Evolutionary conservation across 2,888 invertebrate genomes (phyloP), one percentile per base, ranked within the genome.

Genomic region (Andrena fulva): DNA sequence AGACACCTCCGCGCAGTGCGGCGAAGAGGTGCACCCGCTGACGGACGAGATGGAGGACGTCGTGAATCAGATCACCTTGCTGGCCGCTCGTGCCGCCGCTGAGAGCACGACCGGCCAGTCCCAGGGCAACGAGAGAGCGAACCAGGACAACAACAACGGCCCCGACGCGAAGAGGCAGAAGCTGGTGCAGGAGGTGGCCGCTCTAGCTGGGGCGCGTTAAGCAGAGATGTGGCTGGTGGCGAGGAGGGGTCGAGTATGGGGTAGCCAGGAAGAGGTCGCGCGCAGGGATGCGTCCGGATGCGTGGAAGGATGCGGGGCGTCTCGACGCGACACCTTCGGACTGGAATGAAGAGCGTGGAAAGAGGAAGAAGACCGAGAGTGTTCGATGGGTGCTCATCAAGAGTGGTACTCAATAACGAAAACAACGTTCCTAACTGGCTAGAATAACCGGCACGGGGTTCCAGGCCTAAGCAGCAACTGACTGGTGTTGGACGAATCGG

Each of bases 11-110:
- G 77, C 93, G 90, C 75, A 87, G 52, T 85, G 81, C 24, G 88
- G 82, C 76, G 72, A 95, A 20, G 94, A 94, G 69, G 92, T 93
- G 20, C 93, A 93, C 80, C 94, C 94, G 31, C 95, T 97, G 66
- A 96, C 96, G 80, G 97, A 97, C 94, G 97, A 97, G 94, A 97
- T 97, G 97, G 97, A 97, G 94, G 97, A 97, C 94, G 97, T 97
- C 86, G 97, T 97, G 82, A 97, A 97, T 94, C 97, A 97, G 94
- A 97, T 97, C 91, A 97, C 97, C 83, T 94, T 97, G 88, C 94
- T 97, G 92, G 97, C 97, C 77, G 97, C 97, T 27, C 95, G 96
- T 88, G 97, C 97, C n/a, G 96, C 96, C 64, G 96, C 96, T 90
- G 96, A 96, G 84, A 93, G 96, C 86, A 94, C 93, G 35, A 91